Base-by-base conservation (phyloP, 2,888 invertebrate genomes). In the Cremastinae sp. region DNA sequence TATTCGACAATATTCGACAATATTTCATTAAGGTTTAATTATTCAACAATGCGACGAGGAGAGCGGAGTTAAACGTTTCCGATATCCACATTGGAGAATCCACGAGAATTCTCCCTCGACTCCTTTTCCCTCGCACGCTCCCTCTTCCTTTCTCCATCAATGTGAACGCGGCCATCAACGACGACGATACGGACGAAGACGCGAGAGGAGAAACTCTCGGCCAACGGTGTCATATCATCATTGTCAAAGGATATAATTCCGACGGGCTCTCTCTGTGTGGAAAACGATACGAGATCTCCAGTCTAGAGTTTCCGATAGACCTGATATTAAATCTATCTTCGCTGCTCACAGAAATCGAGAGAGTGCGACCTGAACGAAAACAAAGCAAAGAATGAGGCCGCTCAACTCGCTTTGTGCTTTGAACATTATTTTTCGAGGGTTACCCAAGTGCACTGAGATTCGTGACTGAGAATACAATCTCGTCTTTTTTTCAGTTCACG, bases 251-350 rank as follows among this genome's bases (percentile, higher is more conserved):
- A 74, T 69, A 65, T 47, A 28, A 28, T 28, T 5, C 28, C 28
- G 5, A 28, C 18, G 43, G 22, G 28, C 43, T 20, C 16, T 39
- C 51, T 47, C 35, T 62, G 43, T 75, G 73, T 81, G 85, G 82
- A 87, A 87, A 82, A 82, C 81, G 84, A 87, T 83, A 82, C 79
- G 78, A 78, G 66, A 55, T 43, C 14, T 41, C 53, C 4, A 72
- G n/a, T 22, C 45, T 39, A 49, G 68, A 74, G 80, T 83, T 85
- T 87, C 85, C 79, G 81, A 85, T 87, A 84, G 83, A 85, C 78
- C 79, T 83, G 85, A 86, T 86, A 86, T 87, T 87, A 85, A 87
- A 86, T 84, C 80, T 83, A 82, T 80, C 83, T 83, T 81, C 84
- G 82, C 84, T 82, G 53, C 58, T 55, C 55, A 18, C 39, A 41